A percentile compares a stretch with the other conserved stretches of the same genome.
phyloP scores from a whole-genome alignment of 2,113 vertebrate species.

The Gila orcuttii region DNA sequence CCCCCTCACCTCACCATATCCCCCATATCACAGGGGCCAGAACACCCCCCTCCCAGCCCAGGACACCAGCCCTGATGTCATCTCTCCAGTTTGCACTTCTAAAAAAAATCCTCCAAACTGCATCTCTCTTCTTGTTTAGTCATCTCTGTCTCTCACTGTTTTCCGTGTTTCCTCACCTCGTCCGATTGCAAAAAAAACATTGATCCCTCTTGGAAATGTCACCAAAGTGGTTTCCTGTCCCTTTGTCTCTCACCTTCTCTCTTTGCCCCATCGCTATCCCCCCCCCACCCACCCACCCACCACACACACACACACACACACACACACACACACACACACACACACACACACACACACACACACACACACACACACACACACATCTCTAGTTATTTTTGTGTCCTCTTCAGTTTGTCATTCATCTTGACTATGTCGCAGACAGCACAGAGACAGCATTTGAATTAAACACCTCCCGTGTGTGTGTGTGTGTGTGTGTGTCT shows the following conservation, averaged over 20 bases:
- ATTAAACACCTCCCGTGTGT: conserved; percentile 30
- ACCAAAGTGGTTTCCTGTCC: conserved; percentile 37
- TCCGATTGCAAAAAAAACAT: conserved; percentile 43
- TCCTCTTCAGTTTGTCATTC: conserved; percentile 48
- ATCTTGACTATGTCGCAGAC: conserved; percentile 27
- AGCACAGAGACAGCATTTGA: conserved; percentile 41
- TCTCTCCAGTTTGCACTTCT: background rate
- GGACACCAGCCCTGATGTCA: conserved; percentile 17
- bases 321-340: conserved; percentile 7
- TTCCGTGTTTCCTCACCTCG: conserved; percentile 41
- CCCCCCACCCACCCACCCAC: no score
- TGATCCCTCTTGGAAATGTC: conserved; percentile 55
- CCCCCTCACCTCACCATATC: background rate
- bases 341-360: conserved; percentile 2
- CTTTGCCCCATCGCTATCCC: background rate
- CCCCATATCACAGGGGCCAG: background rate
- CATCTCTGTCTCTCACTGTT: conserved; percentile 25
- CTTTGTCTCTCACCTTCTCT: conserved; percentile 19
- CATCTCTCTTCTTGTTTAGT: background rate
- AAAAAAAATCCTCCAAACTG: background rate
- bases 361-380: conserved; percentile 10
- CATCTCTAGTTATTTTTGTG: conserved; percentile 38
- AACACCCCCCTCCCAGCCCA: background rate
- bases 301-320: conserved; percentile 10
- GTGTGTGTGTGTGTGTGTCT: conserved; percentile 14